These are phyloP conservation scores for Poeciliopsis occidentalis DNA, from an alignment of 2,113 vertebrate species.

Conservation along the genomic window DNA sequence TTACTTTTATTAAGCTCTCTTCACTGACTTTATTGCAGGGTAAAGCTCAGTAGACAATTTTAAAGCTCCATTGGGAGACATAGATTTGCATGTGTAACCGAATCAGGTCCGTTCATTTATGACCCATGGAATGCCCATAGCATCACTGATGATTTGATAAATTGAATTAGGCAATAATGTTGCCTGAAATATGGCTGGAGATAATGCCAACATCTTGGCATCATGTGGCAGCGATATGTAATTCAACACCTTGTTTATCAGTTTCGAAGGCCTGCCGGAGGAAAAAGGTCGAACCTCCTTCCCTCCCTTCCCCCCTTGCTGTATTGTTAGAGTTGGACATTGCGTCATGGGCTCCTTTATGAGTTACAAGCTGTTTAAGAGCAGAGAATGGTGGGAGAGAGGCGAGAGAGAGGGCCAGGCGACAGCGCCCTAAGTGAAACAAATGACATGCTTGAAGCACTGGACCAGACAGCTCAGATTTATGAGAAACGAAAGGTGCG, in stretches of 20 bases:
- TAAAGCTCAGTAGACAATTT: constrained; percentile 45
- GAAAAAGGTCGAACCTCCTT: constrained; percentile 50
- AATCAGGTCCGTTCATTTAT: constrained; percentile 71
- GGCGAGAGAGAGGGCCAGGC: not conserved
- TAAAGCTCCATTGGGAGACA: constrained; percentile 41
- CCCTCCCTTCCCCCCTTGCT: constrained; percentile 8
- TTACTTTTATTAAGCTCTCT: constrained; percentile 53
- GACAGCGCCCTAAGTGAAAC: constrained; percentile 44
- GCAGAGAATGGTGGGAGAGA: constrained; percentile 15
- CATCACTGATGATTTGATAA: constrained; percentile 44
- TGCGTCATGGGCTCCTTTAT: constrained; percentile 25
- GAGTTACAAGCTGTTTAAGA: constrained; percentile 32
- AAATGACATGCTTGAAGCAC: constrained; percentile 44
- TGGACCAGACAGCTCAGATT: constrained; percentile 47
- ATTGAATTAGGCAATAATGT: constrained; percentile 43
- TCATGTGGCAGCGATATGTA: constrained; percentile 38
- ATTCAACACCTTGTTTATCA: constrained; percentile 65
- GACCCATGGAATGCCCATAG: constrained; percentile 45
- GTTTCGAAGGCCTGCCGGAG: constrained; percentile 42
- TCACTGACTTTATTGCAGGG: constrained; percentile 36
- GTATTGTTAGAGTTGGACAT: constrained; percentile 52
- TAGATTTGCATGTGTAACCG: constrained; percentile 57
- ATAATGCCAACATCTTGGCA: constrained; percentile 47
- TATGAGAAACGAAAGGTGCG: constrained; percentile 54
- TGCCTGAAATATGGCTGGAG: constrained; percentile 55